Percentiles rank a stretch among this genome's conserved stretches.
Evolutionary conservation across 2,888 invertebrate species (phyloP).

Genomic region (Habrosyne pyritoides): DNA sequence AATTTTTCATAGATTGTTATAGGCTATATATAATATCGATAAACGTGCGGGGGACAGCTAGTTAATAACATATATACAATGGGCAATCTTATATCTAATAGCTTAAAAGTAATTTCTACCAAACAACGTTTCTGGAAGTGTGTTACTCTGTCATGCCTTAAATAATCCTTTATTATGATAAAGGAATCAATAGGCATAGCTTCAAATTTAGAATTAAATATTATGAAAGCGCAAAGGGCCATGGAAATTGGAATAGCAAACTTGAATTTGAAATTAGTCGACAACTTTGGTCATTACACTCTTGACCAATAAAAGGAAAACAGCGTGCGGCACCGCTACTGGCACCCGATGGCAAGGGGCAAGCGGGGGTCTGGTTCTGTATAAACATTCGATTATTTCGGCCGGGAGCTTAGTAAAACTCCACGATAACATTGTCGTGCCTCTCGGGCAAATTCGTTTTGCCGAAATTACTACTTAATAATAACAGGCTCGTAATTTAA

Average conservation of each 20-base stretch:
- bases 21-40: too few relatives aligned
- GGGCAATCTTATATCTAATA: too few relatives aligned
- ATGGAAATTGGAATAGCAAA: background rate
- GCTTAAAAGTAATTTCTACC: too few relatives aligned
- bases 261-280: constrained; percentile 7
- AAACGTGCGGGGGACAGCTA: too few relatives aligned
- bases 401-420: constrained; percentile 25
- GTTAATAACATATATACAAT: too few relatives aligned
- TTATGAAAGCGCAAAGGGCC: background rate
- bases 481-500: constrained; percentile 43
- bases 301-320: constrained; percentile 10
- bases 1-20: too few relatives aligned
- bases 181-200: too few relatives aligned
- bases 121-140: too few relatives aligned
- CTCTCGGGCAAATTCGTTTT: constrained; percentile 35
- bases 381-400: constrained; percentile 35
- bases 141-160: too few relatives aligned
- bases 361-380: constrained; percentile 19
- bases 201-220: background rate
- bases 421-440: constrained; percentile 35
- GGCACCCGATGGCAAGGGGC: constrained; percentile 13
- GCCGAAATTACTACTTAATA: constrained; percentile 43
- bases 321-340: background rate
- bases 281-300: constrained; percentile 6
- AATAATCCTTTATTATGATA: too few relatives aligned